phyloP scores from a whole-genome alignment of 2,797 vertebrate genomes.

The Schizopygopsis malacanthus region DNA sequence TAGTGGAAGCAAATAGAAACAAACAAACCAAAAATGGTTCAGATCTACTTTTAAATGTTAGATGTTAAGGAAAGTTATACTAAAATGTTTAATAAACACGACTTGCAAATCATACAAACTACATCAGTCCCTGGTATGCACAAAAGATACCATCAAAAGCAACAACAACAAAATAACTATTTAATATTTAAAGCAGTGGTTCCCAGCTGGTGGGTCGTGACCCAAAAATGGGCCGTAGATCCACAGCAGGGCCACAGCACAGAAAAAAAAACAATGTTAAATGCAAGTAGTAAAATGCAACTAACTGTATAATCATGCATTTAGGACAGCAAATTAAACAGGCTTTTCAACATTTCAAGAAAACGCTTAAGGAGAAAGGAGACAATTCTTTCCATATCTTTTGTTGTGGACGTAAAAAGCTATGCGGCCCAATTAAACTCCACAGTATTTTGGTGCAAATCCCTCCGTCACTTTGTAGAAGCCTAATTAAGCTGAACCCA shows the following conservation, averaged over 20 bases:
- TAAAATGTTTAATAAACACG: background rate
- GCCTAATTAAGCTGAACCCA: conserved; percentile 1
- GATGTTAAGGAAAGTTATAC: background rate
- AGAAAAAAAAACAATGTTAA: background rate
- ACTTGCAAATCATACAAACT: conserved; percentile 6
- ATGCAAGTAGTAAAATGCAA: conserved; percentile 11
- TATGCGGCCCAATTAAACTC: background rate
- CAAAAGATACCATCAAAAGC: conserved; percentile 28
- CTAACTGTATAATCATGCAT: conserved; percentile 6
- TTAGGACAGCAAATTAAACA: conserved; percentile 7
- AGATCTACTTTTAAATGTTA: conserved; percentile 1
- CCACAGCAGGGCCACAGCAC: background rate
- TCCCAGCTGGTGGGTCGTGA: conserved; percentile 19
- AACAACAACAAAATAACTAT: conserved; percentile 36
- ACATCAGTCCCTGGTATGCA: conserved; percentile 6
- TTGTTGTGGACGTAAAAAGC: conserved; percentile 6
- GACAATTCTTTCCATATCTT: background rate
- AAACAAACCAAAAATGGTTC: background rate
- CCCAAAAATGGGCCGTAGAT: background rate
- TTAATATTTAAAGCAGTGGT: conserved; percentile 39
- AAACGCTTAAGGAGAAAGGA: background rate
- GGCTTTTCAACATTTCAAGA: conserved; percentile 6
- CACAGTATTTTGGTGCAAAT: conserved; percentile 8
- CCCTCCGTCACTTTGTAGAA: background rate
- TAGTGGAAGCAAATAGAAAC: background rate